Conservation (phyloP, 2,888 invertebrate genomes). For the Apamea sordens region DNA sequence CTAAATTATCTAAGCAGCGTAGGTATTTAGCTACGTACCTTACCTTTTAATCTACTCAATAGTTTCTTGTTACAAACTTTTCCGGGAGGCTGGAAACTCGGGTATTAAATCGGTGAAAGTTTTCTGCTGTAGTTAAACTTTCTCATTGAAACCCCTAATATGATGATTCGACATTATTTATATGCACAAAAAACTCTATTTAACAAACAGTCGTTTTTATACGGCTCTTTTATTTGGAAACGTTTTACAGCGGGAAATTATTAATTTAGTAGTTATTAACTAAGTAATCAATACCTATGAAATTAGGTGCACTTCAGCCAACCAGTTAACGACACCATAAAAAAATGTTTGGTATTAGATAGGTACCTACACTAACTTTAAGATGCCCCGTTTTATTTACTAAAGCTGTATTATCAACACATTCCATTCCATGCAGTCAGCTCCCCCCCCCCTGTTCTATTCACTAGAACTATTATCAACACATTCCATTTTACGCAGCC, state of each 20-base stretch:
- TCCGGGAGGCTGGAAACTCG: slow-evolving; percentile 49
- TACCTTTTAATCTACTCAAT: slow-evolving; percentile 18
- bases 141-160: slow-evolving; percentile 30
- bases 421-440: no score
- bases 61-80: slow-evolving; percentile 30
- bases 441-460: no score
- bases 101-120: slow-evolving; percentile 33
- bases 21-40: slow-evolving; percentile 10
- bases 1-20: slow-evolving; percentile 11
- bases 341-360: not conserved
- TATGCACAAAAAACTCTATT: slow-evolving; percentile 20
- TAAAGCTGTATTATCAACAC: not conserved
- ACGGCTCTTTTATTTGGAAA: not conserved
- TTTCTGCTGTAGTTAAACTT: slow-evolving; percentile 22
- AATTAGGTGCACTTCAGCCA: not conserved
- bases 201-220: not conserved
- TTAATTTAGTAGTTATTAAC: not conserved
- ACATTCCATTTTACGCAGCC: not conserved
- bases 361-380: not conserved
- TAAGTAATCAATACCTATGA: not conserved
- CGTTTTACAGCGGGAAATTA: slow-evolving; percentile 16
- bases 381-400: not conserved
- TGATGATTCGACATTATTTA: slow-evolving; percentile 15
- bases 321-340: not conserved
- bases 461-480: not conserved